Evolutionary conservation across 2,113 vertebrate species (phyloP).

Genomic region (Myotis davidii): DNA sequence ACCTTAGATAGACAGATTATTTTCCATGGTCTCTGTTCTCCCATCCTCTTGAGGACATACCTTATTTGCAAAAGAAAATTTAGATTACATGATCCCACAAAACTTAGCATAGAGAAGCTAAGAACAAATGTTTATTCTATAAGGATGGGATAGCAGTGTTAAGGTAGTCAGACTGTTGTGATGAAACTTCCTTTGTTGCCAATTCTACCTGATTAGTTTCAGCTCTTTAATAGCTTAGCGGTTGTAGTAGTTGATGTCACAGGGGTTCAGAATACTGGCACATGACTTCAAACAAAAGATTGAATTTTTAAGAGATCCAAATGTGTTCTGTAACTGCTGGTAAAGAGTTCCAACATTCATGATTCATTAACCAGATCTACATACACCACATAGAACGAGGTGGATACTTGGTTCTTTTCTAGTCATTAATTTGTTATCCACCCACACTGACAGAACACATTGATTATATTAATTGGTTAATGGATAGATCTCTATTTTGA

Average conservation of each 20-base stretch:
- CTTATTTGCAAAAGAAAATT: slow-evolving; percentile 57
- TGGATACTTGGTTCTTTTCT: not conserved
- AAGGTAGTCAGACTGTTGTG: slow-evolving; percentile 3
- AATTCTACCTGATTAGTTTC: slow-evolving; percentile 12
- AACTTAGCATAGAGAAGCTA: slow-evolving; percentile 42
- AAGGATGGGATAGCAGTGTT: not conserved
- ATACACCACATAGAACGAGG: not conserved
- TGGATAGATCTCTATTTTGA: not conserved
- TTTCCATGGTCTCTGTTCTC: not conserved
- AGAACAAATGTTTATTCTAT: slow-evolving; percentile 71
- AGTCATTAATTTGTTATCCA: not conserved
- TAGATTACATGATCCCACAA: not conserved
- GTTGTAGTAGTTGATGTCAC: slow-evolving; percentile 1
- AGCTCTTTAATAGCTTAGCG: not conserved
- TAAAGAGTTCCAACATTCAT: slow-evolving; percentile 23
- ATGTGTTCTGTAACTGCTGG: slow-evolving; percentile 25
- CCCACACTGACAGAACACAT: not conserved
- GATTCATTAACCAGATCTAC: slow-evolving; percentile 22
- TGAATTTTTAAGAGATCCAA: slow-evolving; percentile 41
- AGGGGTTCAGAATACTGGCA: not conserved
- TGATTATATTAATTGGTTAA: not conserved
- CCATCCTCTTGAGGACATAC: not conserved
- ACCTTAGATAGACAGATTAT: not conserved
- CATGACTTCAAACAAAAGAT: slow-evolving; percentile 56
- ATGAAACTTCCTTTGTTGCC: not conserved